phyloP scores from a whole-genome alignment of 2,797 vertebrate species.

The Myotis vivesi region DNA sequence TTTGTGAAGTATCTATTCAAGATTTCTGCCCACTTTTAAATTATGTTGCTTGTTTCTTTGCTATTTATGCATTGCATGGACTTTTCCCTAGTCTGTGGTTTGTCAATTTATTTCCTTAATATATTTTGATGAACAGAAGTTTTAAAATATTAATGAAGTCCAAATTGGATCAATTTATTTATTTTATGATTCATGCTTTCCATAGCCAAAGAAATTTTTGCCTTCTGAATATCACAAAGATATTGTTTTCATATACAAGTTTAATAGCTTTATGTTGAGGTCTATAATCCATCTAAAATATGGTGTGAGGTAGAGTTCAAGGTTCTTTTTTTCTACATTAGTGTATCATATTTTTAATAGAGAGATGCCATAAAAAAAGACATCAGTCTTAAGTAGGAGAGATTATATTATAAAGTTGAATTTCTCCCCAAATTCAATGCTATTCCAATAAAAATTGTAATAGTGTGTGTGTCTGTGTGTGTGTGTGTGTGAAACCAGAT shows the following conservation, averaged over 20 bases:
- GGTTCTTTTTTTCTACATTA: not conserved
- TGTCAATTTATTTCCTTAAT: conserved; percentile 6
- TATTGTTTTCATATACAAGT: not conserved
- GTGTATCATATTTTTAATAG: not conserved
- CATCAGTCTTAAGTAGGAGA: not conserved
- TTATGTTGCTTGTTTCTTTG: not conserved
- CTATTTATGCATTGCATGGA: not conserved
- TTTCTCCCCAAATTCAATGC: not conserved
- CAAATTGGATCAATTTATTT: not conserved
- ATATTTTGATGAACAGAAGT: not conserved
- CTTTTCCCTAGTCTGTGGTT: not conserved
- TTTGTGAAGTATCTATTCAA: not conserved
- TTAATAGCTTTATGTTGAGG: not conserved
- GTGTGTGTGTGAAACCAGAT: not conserved
- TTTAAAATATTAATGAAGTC: conserved; percentile 7
- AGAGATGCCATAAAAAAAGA: not conserved
- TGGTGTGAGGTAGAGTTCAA: not conserved
- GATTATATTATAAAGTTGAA: not conserved
- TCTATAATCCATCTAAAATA: not conserved
- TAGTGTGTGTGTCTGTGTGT: not conserved
- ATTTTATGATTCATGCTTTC: conserved; percentile 1
- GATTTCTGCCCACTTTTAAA: not conserved
- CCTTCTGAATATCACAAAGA: not conserved
- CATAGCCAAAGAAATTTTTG: conserved; percentile 32
- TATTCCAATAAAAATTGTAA: not conserved